Base-by-base conservation (phyloP, 2,888 invertebrate genomes). In the Hermaeophaga mercurialis region DNA sequence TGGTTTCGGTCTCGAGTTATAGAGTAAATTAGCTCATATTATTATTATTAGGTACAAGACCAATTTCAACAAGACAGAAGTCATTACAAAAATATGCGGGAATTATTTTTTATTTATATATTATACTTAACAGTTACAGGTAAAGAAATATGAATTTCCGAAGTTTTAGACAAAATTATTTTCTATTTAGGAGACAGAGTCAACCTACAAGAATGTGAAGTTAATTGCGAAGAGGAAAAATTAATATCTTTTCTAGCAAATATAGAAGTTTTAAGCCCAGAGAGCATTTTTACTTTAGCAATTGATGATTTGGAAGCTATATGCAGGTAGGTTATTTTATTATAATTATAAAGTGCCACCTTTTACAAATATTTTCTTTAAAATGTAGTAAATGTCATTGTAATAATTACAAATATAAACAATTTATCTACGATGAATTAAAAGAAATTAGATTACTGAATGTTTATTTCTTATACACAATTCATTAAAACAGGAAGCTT, bases 261-360 rank as follows among this genome's bases (percentile, higher is more conserved):
- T 52, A 71, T 82, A 41, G 79, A 81, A 68, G 76, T 80, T 3
- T 78, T 80, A 11, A 82, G 79, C 71, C 83, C 83, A 0, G 83
- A 84, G 68, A 78, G 79, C 31, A 79, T 84, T 54, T 70, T 83
- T 1, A 70, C 78, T 56, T 65, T 82, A 24, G 68, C 81, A 0
- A 67, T 75, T 26, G 73, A 77, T 4, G 73, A 79, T 31, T 45
- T 80, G 28, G 56, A 75, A 62, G 15, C 66, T 66, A 64, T 76
- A 34, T 80, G 80, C 72, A 72, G 69, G 75, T 77, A 4, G n/a
- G n/a, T n/a, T n/a, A n/a, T n/a, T n/a, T n/a, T n/a, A n/a, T n/a
- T n/a, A n/a, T n/a, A n/a, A n/a, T n/a, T n/a, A n/a, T n/a, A n/a
- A n/a, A n/a, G n/a, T n/a, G n/a, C n/a, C n/a, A n/a, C n/a, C n/a